Conservation (phyloP, 2,113 vertebrate species). For the Cinclus mexicanus region DNA sequence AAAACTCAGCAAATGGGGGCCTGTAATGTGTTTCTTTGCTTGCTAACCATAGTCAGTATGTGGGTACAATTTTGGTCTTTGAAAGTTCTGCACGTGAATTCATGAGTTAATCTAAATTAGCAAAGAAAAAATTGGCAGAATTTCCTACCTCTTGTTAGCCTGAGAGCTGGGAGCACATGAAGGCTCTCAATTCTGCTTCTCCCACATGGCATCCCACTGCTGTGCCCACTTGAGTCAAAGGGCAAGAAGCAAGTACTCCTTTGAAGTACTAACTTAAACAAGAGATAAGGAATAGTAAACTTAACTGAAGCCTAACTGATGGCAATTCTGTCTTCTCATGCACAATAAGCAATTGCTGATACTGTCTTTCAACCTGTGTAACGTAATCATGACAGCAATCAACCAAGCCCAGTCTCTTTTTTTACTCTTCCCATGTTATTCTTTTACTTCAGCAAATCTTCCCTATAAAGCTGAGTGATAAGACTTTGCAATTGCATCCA, state of each 20-base stretch:
- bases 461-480: constrained; percentile 47
- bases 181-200: constrained; percentile 24
- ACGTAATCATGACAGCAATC: constrained; percentile 44
- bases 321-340: constrained; percentile 61
- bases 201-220: constrained; percentile 36
- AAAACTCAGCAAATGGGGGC: not conserved
- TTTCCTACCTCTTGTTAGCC: not conserved
- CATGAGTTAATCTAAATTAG: constrained; percentile 1
- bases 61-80: not conserved
- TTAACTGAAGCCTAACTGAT: constrained; percentile 47
- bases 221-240: constrained; percentile 64
- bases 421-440: constrained; percentile 13
- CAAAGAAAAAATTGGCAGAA: not conserved
- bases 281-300: constrained; percentile 75
- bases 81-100: not conserved
- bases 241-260: constrained; percentile 67
- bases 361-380: constrained; percentile 43
- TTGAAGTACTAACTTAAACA: constrained; percentile 77
- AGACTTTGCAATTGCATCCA: constrained; percentile 7
- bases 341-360: constrained; percentile 37
- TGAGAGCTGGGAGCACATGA: not conserved
- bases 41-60: not conserved
- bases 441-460: constrained; percentile 29
- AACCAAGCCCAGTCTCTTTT: not conserved
- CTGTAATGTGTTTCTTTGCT: not conserved